Conservation (phyloP, 2,113 vertebrate species). For the Pagrus major region DNA sequence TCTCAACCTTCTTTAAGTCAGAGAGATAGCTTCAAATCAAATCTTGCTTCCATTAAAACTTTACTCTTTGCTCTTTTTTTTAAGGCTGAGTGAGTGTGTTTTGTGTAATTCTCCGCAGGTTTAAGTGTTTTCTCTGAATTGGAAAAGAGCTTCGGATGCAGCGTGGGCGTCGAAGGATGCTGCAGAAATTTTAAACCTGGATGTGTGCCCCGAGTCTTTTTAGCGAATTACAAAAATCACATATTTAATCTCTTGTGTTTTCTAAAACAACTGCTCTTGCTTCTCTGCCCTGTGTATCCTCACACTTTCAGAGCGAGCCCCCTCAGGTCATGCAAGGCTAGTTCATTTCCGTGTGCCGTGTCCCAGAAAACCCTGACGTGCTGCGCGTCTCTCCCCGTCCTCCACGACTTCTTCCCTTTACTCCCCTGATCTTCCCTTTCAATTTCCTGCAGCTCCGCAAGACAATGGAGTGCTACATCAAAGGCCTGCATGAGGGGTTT, state of each 20-base stretch:
- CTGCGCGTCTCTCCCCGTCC: constrained; percentile 42
- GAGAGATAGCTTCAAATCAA: constrained; percentile 45
- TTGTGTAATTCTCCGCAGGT: constrained; percentile 34
- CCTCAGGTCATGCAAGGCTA: constrained; percentile 64
- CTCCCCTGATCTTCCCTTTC: constrained; percentile 71
- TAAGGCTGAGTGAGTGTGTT: constrained; percentile 24
- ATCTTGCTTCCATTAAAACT: constrained; percentile 56
- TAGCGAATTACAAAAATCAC: not conserved
- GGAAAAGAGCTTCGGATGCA: constrained; percentile 4
- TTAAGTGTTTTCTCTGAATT: constrained; percentile 54
- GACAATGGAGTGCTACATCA: constrained; percentile 74
- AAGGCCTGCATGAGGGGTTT: constrained; percentile 53
- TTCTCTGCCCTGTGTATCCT: constrained; percentile 13
- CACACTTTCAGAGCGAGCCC: constrained; percentile 19
- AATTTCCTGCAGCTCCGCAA: constrained; percentile 80
- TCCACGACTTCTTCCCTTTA: constrained; percentile 53
- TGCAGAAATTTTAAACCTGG: constrained; percentile 42
- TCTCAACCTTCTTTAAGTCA: constrained; percentile 21
- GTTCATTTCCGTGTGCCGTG: constrained; percentile 72
- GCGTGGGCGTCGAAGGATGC: constrained; percentile 7
- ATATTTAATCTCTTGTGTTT: constrained; percentile 43
- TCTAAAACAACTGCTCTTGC: constrained; percentile 25
- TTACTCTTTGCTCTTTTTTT: constrained; percentile 36
- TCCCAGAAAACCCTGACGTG: constrained; percentile 64
- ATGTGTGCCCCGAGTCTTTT: constrained; percentile 25